Conservation (phyloP, 2,113 vertebrate species). For the Dipodomys spectabilis region DNA sequence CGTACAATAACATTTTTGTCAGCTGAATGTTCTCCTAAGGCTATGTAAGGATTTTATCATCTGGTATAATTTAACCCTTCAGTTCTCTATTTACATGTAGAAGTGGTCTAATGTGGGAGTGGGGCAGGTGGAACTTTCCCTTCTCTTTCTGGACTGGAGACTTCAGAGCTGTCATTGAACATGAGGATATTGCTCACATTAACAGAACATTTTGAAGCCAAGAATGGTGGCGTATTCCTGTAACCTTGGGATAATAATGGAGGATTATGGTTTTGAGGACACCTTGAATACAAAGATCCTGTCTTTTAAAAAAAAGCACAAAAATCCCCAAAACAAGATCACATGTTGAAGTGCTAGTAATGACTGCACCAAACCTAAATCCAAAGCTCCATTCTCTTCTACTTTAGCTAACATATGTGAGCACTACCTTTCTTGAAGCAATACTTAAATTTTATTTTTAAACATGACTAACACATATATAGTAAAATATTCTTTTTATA, state of each 20-base stretch:
- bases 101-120: background rate
- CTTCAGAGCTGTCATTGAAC: background rate
- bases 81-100: background rate
- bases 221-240: background rate
- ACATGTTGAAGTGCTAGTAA: background rate
- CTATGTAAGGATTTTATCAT: conserved; percentile 68
- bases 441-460: background rate
- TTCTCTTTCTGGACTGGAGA: background rate
- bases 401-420: background rate
- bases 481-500: background rate
- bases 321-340: no score
- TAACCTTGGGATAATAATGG: background rate
- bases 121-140: background rate
- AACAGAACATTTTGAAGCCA: background rate
- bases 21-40: conserved; percentile 73
- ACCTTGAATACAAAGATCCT: background rate
- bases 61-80: conserved; percentile 61
- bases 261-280: no score
- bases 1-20: conserved; percentile 79
- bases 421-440: background rate
- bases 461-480: background rate
- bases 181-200: background rate
- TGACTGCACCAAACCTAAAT: background rate
- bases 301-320: background rate
- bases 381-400: background rate